Base-by-base conservation (phyloP, 2,888 invertebrate species). In the Cerastis rubricosa region DNA sequence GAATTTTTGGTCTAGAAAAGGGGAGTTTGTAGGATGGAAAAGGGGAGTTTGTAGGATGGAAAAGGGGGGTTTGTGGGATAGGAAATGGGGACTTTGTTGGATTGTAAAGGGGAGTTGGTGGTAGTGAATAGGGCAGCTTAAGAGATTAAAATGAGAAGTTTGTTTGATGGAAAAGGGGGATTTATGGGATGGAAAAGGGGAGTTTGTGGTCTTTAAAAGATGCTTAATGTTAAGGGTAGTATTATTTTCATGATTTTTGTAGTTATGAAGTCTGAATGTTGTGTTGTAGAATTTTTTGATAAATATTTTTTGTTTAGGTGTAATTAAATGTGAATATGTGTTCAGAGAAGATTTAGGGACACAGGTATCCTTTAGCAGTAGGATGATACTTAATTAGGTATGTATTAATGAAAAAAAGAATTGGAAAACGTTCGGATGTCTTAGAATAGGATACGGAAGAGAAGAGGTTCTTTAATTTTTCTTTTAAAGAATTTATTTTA, bases 251-350 rank as follows among this genome's bases (percentile, higher is more conserved):
- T 43, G 45, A n/a, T 14, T 57, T 25, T 4, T 47, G 25, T 63
- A 35, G 35, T 74, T 73, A 43, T 51, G 2, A 63, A 73, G 17
- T 54, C 5, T 54, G 51, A 81, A 17, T 54, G 45, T 40, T 40
- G 14, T 40, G 19, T 43, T 47, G 74, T 64, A 45, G 35, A 49
- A 22, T 40, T 49, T 14, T 7, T 70, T 25, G 2, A 2, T 78
- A 25, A 25, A 1, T 7, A 12, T 9, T 40, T 29, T 51, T 29
- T 54, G 4, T 51, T 11, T 72, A 35, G 6, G 17, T n/a, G 12
- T 14, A 49, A 74, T 43, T 2, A 35, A 19, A 9, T 64, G 29
- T 12, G 54, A 54, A n/a, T 72, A 17, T 29, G 5, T 54, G 6
- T 71, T 71, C n/a, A 40, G 25, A 40, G 5, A 69, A 49, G 1